These are phyloP conservation scores for Pipistrellus nathusii DNA, from an alignment of 2,797 vertebrate genomes.

Conservation along the genomic window DNA sequence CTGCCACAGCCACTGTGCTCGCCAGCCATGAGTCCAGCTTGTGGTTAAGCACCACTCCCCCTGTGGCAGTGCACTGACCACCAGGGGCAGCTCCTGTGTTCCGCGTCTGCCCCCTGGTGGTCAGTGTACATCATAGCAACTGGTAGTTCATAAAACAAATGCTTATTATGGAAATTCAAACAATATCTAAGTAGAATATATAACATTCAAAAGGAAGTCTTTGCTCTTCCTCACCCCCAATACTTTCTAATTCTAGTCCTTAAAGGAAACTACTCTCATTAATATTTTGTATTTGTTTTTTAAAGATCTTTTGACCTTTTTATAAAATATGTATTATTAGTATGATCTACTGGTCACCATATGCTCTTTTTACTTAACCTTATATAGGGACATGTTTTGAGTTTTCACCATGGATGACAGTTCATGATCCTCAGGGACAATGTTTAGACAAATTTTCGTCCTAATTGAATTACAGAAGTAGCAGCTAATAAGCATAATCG, in stretches of 20 bases:
- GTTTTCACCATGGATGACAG: background rate
- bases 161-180: conserved; percentile 13
- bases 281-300: conserved; percentile 10
- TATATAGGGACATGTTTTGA: background rate
- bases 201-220: conserved; percentile 35
- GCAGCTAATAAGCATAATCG: conserved; percentile 13
- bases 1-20: too few species aligned
- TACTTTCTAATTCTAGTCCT: background rate
- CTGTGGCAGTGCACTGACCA: too few species aligned
- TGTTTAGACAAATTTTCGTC: background rate
- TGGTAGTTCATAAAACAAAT: background rate
- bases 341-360: background rate
- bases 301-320: background rate
- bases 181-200: background rate
- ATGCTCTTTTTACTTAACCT: background rate
- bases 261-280: background rate
- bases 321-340: conserved; percentile 17
- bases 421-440: background rate
- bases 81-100: too few species aligned
- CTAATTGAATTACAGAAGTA: background rate
- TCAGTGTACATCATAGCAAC: too few species aligned
- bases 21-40: too few species aligned
- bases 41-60: too few species aligned
- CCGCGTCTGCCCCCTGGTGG: too few species aligned
- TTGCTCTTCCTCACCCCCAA: background rate